phyloP scores from a whole-genome alignment of 2,797 vertebrate species.

The Sebastolobus alascanus region DNA sequence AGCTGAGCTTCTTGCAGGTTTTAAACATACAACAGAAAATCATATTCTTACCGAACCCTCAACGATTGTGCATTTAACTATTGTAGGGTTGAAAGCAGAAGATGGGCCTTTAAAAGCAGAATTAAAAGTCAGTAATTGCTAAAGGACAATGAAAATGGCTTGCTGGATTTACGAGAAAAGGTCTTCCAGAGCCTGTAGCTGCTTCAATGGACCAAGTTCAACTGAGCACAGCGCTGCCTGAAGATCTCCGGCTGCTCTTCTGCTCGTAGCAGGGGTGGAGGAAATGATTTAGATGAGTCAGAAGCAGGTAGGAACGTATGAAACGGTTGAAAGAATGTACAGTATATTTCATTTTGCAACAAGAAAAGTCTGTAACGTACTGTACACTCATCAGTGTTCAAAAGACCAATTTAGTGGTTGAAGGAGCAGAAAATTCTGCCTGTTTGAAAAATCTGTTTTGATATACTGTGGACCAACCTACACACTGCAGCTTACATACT shows the following conservation, averaged over 20 bases:
- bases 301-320: slow-evolving; percentile 12
- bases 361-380: slow-evolving; percentile 10
- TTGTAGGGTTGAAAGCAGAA: slow-evolving; percentile 1
- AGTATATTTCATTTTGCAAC: slow-evolving; percentile 10
- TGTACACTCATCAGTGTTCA: slow-evolving; percentile 7
- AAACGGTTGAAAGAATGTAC: slow-evolving; percentile 9
- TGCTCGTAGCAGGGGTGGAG: neutral
- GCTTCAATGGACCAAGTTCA: neutral
- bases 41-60: neutral
- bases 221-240: slow-evolving; percentile 8
- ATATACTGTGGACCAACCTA: slow-evolving; percentile 29
- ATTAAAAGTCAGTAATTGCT: slow-evolving; percentile 48
- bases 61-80: slow-evolving; percentile 21
- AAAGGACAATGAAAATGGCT: slow-evolving; percentile 31
- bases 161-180: slow-evolving; percentile 32
- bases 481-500: slow-evolving; percentile 38
- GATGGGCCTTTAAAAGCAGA: slow-evolving; percentile 28
- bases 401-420: slow-evolving; percentile 34
- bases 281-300: slow-evolving; percentile 17
- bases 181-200: slow-evolving; percentile 17
- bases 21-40: neutral
- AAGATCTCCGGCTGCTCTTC: slow-evolving; percentile 5
- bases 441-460: slow-evolving; percentile 40
- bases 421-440: slow-evolving; percentile 29
- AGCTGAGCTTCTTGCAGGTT: neutral